Evolutionary conservation across 2,113 vertebrate genomes (phyloP).

Genomic region (Cisticola juncidis): DNA sequence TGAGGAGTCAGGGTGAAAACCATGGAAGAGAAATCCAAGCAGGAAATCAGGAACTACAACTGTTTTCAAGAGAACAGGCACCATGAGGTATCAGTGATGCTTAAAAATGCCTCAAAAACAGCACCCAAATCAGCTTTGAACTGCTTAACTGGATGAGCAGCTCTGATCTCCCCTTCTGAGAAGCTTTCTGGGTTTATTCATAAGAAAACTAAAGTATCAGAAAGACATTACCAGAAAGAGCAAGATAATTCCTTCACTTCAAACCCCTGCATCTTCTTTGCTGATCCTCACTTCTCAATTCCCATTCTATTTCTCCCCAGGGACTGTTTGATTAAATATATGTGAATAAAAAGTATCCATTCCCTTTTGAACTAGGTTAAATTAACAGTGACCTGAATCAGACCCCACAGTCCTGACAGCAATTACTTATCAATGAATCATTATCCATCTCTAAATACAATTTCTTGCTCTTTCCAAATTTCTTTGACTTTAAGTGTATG

Average conservation of each 20-base stretch:
- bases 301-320: not conserved
- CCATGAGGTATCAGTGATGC: not conserved
- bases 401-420: not conserved
- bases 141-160: not conserved
- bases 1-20: not conserved
- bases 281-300: not conserved
- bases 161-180: not conserved
- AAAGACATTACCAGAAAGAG: not conserved
- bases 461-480: not conserved
- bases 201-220: not conserved
- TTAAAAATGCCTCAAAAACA: not conserved
- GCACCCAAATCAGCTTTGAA: not conserved
- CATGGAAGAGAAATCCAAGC: not conserved
- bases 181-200: not conserved
- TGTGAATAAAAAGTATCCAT: not conserved
- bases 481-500: not conserved
- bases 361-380: constrained; percentile 27
- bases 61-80: not conserved
- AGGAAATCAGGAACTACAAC: not conserved
- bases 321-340: constrained; percentile 29
- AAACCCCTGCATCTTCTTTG: not conserved
- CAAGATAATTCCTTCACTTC: not conserved
- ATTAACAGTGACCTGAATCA: constrained; percentile 46
- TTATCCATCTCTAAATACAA: constrained; percentile 9
- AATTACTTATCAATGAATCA: constrained; percentile 49